Evolutionary conservation across 2,888 invertebrate species (phyloP).

Genomic region (Anthoptus insignis): DNA sequence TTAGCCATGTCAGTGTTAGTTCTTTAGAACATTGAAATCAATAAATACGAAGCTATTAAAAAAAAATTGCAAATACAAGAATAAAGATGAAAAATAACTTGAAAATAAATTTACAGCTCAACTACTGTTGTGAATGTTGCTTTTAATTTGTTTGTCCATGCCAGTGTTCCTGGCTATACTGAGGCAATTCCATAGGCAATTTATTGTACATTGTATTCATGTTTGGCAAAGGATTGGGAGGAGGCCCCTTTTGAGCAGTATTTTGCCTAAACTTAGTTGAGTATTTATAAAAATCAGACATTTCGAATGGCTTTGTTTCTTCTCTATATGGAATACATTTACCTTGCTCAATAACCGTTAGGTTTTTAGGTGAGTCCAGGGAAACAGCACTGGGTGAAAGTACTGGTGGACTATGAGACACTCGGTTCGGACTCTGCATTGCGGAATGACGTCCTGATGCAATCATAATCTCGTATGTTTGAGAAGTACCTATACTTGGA

Average conservation of each 20-base stretch:
- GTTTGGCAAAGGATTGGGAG: slow-evolving; percentile 62
- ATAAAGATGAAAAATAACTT: too few species aligned
- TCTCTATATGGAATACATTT: slow-evolving; percentile 97
- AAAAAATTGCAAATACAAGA: too few species aligned
- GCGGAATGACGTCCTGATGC: slow-evolving; percentile 78
- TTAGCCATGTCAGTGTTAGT: too few species aligned
- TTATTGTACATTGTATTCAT: slow-evolving; percentile 69
- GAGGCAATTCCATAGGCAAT: slow-evolving; percentile 77
- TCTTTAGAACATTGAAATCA: too few species aligned
- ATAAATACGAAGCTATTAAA: too few species aligned
- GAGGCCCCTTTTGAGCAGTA: slow-evolving; percentile 63
- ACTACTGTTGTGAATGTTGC: neutral
- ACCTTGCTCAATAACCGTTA: slow-evolving; percentile 95
- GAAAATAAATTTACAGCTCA: too few species aligned
- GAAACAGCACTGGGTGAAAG: slow-evolving; percentile 84
- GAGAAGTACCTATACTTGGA: slow-evolving; percentile 85
- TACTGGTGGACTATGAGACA: slow-evolving; percentile 71
- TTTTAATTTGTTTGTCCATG: slow-evolving; percentile 69
- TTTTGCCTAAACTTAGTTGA: slow-evolving; percentile 96
- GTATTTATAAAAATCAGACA: slow-evolving; percentile 99
- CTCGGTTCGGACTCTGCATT: slow-evolving; percentile 75
- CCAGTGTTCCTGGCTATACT: slow-evolving; percentile 77
- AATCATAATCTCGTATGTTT: slow-evolving; percentile 79
- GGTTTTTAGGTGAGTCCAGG: slow-evolving; percentile 93
- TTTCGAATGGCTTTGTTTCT: slow-evolving; percentile 98